Base-by-base conservation (phyloP, 1,140 invertebrate species). In the Pomacea maculata region DNA sequence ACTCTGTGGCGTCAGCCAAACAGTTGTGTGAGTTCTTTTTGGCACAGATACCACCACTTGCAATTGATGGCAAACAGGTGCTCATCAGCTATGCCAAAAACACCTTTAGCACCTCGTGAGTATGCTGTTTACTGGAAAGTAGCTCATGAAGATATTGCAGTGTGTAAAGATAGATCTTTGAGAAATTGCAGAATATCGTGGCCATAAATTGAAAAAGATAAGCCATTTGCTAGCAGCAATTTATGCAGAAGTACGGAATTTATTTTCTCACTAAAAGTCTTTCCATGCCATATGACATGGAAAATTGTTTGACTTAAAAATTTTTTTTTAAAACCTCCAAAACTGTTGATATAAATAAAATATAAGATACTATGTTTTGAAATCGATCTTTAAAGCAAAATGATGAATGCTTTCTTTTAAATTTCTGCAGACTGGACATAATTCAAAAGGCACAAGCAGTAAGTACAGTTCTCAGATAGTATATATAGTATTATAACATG, bases 1-100 rank as follows among this genome's bases (percentile, higher is more conserved):
- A 95, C 80, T 96, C 95, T 75, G 94, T 97, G 0, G 93, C 95
- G 1, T 97, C 98, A 86, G 95, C 96, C 0, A 94, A 96, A 90
- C 94, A 95, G 79, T 78, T 92, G n/a, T 74, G 91, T 72, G 90
- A 92, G 25, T 83, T 85, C 34, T 84, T 92, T 14, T 87, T 83
- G 45, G 77, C 79, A 19, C 76, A 84, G 73, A 86, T 87, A 15
- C 79, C 86, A 29, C 87, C 89, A 12, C 85, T 90, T 79, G 91
- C 91, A 84, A 87, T 92, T 1, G 91, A 91, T 83, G 91, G 91
- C 15, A 92, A 92, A 85, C 88, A 89, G 75, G 86, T 91, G 21
- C 78, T 91, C 25, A 87, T 91, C 8, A 82, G 86, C 68, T 92
- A 89, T 86, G 90, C 91, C 45, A 92, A 92, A 82, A 92, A 92